Evolutionary conservation across 2,113 vertebrate genomes (phyloP).

Genomic region (Semicossyphus pulcher): DNA sequence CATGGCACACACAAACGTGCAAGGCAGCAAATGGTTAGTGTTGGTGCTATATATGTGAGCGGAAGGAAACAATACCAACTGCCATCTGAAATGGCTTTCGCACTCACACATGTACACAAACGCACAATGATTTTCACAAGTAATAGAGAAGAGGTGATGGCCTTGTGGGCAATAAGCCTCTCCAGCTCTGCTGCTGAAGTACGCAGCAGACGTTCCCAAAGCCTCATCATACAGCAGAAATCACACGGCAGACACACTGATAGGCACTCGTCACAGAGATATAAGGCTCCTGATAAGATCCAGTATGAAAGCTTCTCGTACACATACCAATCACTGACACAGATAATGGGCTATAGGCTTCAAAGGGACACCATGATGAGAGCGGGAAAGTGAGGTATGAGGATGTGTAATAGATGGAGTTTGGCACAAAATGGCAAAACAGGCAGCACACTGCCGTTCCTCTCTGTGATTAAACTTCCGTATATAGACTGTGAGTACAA

Average conservation of each 20-base stretch:
- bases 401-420: conserved; percentile 4
- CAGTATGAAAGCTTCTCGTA: conserved; percentile 20
- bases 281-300: conserved; percentile 31
- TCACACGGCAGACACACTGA: conserved; percentile 33
- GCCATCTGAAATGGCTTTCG: conserved; percentile 31
- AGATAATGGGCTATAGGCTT: conserved; percentile 43
- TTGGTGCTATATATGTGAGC: conserved; percentile 1
- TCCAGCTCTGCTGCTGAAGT: conserved; percentile 28
- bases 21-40: conserved; percentile 2
- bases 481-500: neutral
- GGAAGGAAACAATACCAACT: conserved; percentile 34
- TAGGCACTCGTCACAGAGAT: conserved; percentile 45
- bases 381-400: neutral
- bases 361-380: conserved; percentile 34
- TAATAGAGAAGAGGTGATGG: conserved; percentile 52
- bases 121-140: conserved; percentile 47
- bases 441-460: conserved; percentile 1
- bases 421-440: conserved; percentile 28
- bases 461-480: conserved; percentile 12
- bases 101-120: neutral
- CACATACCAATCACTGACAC: conserved; percentile 34
- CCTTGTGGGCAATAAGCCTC: conserved; percentile 43
- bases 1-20: neutral
- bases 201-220: conserved; percentile 44
- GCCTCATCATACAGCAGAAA: conserved; percentile 48